These are phyloP conservation scores for Thysanoteuthis rhombus DNA, from an alignment of 2,888 invertebrate genomes.

Conservation along the genomic window DNA sequence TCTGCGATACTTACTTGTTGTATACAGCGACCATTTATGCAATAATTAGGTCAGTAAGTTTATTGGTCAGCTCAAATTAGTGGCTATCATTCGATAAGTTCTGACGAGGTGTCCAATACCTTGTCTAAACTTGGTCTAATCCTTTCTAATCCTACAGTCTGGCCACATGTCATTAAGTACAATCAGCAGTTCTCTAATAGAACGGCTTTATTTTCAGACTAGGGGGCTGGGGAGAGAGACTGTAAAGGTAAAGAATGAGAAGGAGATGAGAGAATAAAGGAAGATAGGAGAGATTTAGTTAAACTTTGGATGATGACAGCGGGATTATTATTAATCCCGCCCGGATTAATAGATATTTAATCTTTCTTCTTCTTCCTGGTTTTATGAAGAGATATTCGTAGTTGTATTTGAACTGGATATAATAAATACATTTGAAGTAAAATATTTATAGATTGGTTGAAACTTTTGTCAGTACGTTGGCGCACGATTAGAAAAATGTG, in stretches of 20 bases:
- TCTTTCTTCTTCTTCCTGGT: no score
- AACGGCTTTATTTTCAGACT: no score
- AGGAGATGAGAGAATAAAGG: not conserved
- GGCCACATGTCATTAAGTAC: not conserved
- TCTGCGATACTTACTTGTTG: no score
- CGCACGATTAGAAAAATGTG: no score
- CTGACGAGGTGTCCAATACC: no score
- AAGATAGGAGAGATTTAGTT: not conserved
- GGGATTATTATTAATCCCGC: not conserved
- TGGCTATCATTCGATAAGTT: not conserved
- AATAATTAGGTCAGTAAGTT: not conserved
- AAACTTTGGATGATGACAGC: not conserved
- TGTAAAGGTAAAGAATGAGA: not conserved
- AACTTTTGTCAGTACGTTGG: no score
- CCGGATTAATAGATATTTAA: not conserved
- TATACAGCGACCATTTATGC: not conserved
- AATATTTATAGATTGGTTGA: no score
- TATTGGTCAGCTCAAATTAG: not conserved
- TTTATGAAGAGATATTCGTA: no score
- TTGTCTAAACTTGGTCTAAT: not conserved
- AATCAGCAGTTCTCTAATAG: not conserved
- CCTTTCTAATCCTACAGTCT: not conserved
- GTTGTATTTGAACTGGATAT: no score
- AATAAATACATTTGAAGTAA: no score
- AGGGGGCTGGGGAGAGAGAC: not conserved